Percentiles rank a stretch among this genome's conserved stretches.
phyloP scores from a whole-genome alignment of 2,113 vertebrate species.

The Anguilla japonica region DNA sequence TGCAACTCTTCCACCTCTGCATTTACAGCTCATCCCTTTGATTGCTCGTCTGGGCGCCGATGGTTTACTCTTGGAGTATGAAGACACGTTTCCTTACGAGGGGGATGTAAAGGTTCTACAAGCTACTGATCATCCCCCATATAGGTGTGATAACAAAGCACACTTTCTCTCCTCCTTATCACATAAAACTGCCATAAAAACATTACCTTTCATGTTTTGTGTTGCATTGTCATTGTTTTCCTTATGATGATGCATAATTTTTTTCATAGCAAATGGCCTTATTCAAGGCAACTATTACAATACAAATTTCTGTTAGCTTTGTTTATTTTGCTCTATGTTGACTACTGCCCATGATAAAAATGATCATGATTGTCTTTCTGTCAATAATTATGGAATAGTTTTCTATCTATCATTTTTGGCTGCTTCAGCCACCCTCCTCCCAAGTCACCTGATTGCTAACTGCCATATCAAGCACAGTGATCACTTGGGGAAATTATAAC shows the following conservation, averaged over 20 bases:
- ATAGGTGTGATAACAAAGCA: slow-evolving; percentile 76
- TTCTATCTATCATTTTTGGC: too few species aligned
- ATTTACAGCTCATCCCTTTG: slow-evolving; percentile 78
- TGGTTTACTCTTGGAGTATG: slow-evolving; percentile 90
- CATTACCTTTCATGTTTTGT: not conserved
- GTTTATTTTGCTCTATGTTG: not conserved
- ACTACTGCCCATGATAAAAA: not conserved
- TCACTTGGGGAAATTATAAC: not conserved
- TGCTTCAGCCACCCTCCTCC: not conserved
- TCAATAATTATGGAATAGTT: not conserved
- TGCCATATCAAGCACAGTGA: too few species aligned
- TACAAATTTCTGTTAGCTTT: too few species aligned
- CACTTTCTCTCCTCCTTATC: not conserved
- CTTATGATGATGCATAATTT: not conserved
- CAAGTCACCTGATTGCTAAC: too few species aligned
- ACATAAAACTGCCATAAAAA: not conserved
- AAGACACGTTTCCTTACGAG: slow-evolving; percentile 92
- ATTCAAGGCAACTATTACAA: not conserved
- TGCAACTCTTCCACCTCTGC: too few species aligned
- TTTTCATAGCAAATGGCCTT: not conserved
- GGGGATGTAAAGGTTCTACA: slow-evolving; percentile 75
- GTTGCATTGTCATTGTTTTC: not conserved
- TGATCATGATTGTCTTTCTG: not conserved
- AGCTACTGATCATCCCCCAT: slow-evolving; percentile 72
- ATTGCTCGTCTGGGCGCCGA: slow-evolving; percentile 80